Conservation (phyloP, 2,113 vertebrate species). For the Corapipo altera region DNA sequence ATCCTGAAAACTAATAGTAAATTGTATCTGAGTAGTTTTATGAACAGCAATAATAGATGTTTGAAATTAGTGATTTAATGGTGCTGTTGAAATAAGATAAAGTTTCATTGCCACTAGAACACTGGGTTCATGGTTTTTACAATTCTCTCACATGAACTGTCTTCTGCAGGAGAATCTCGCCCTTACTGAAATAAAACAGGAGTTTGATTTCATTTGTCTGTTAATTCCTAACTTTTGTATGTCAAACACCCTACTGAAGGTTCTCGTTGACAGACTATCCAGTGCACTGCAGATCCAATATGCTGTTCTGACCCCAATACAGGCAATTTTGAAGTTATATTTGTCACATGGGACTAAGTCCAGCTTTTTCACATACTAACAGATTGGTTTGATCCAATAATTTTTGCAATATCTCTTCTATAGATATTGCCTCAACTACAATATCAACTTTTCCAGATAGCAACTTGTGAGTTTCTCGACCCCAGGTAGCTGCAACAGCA, state of each 20-base stretch:
- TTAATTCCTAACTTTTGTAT: background rate
- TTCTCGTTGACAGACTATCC: background rate
- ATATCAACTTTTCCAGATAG: background rate
- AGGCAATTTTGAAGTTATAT: background rate
- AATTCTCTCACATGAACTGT: background rate
- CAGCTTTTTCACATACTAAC: background rate
- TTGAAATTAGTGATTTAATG: background rate
- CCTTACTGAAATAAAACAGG: background rate
- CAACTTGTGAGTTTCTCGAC: background rate
- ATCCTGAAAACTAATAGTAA: background rate
- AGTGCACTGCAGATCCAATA: background rate
- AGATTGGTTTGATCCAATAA: background rate
- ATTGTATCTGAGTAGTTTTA: background rate
- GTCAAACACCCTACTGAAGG: background rate
- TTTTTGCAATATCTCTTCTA: background rate
- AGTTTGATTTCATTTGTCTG: background rate
- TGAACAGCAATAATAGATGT: background rate
- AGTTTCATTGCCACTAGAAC: background rate
- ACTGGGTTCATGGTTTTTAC: background rate
- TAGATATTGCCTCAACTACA: background rate
- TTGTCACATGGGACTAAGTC: background rate
- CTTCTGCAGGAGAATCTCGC: background rate
- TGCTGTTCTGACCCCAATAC: background rate
- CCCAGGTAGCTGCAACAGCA: background rate
- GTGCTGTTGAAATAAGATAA: background rate